Evolutionary conservation across 1,140 invertebrate genomes (phyloP), one percentile per base, ranked within the genome.

Genomic region (Tribolium madens): DNA sequence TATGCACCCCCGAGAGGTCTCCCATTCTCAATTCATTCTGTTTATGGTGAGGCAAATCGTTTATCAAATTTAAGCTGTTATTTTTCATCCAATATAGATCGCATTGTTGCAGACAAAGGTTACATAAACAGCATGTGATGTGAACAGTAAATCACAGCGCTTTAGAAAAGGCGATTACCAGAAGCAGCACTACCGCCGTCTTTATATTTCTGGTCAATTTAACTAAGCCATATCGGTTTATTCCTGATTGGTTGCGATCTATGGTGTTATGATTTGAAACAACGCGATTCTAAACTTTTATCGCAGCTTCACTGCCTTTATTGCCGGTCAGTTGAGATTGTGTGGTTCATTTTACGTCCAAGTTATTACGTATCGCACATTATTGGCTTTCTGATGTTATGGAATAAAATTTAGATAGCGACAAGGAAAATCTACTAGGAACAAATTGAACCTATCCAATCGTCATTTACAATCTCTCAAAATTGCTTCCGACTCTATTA

Each of bases 141-240:
- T 52, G 70, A 52, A 52, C 46, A 46, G 70, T 72, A 72, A 72
- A 72, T 72, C 70, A 72, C 46, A 17, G n/a, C 46, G 50, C 13
- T 72, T 72, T 72, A 21, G 46, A 72, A 72, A 72, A 72, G 50
- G 70, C 42, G 70, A 72, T 72, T 72, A 72, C 57, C 10, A 33
- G 57, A 64, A 64, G 57, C 57, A 33, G 57, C 57, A 72, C 50
- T 48, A 72, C 17, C 46, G 70, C 18, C 75, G 64, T 71, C 68
- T 76, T 70, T 76, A 76, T 69, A 76, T 76, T 76, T 76, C 75
- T 76, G 68, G 75, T 76, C 75, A 76, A 76, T 76, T 76, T 76
- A 76, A 76, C 75, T 71, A 69, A 76, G 75, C 75, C 75, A 76
- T 76, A 76, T 76, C 75, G 75, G 64, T 76, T 76, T 76, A 76